phyloP scores from a whole-genome alignment of 2,113 vertebrate genomes.

The Plotosus lineatus region DNA sequence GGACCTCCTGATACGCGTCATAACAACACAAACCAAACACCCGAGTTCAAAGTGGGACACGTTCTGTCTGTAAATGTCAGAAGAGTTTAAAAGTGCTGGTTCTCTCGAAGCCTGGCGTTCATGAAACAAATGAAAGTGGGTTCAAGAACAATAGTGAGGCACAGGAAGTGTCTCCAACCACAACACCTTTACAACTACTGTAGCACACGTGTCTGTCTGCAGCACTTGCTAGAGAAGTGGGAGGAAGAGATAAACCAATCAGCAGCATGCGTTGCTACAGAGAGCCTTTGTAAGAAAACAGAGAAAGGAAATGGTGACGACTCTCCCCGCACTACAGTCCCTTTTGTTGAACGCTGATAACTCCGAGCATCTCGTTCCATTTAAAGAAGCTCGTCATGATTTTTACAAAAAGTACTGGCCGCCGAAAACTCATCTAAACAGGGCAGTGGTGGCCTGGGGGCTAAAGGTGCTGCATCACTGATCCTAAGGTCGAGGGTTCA shows the following conservation, averaged over 20 bases:
- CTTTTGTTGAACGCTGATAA: background rate
- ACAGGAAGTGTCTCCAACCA: slow-evolving; percentile 73
- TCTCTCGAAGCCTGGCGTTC: background rate
- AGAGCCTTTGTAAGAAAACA: background rate
- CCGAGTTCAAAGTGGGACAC: background rate
- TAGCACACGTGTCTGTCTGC: slow-evolving; percentile 53
- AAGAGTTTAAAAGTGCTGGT: background rate
- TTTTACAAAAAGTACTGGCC: too few relatives aligned
- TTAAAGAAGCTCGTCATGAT: too few relatives aligned
- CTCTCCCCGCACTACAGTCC: slow-evolving; percentile 45
- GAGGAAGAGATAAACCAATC: slow-evolving; percentile 54
- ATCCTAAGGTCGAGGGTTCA: too few relatives aligned
- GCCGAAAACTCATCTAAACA: too few relatives aligned
- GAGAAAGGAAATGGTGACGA: slow-evolving; percentile 57
- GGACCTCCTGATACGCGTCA: background rate
- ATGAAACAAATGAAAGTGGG: slow-evolving; percentile 36
- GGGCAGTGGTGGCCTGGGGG: too few relatives aligned
- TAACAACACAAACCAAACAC: background rate
- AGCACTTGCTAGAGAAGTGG: slow-evolving; percentile 58
- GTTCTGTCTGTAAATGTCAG: slow-evolving; percentile 8
- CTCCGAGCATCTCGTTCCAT: too few relatives aligned
- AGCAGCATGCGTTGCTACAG: slow-evolving; percentile 57
- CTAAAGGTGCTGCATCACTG: too few relatives aligned
- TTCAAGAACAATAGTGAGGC: slow-evolving; percentile 52
- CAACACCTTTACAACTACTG: slow-evolving; percentile 58